A percentile compares a stretch with the other conserved stretches of the same genome.
Evolutionary conservation across 2,888 invertebrate species (phyloP).

Genomic region (Cetonia aurata): DNA sequence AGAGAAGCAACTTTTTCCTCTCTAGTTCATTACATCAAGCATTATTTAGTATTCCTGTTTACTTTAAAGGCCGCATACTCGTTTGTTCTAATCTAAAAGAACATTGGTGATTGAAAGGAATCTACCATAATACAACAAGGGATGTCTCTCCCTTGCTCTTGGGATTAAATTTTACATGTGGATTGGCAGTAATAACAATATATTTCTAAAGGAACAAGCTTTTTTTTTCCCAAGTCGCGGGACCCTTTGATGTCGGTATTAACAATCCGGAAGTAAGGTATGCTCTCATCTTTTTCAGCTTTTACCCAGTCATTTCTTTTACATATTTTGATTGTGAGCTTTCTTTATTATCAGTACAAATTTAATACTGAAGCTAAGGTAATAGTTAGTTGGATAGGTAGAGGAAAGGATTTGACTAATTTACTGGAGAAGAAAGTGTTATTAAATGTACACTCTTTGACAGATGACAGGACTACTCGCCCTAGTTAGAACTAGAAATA

Average conservation of each 20-base stretch:
- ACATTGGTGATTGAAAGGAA: constrained; percentile 65
- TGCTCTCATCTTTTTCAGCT: too few relatives aligned
- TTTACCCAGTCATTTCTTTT: too few relatives aligned
- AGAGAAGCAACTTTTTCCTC: constrained; percentile 56
- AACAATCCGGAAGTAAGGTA: constrained; percentile 63
- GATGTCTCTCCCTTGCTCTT: constrained; percentile 55
- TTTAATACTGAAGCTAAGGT: too few relatives aligned
- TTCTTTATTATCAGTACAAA: too few relatives aligned
- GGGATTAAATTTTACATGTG: constrained; percentile 68
- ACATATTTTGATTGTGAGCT: too few relatives aligned
- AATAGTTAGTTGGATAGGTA: too few relatives aligned
- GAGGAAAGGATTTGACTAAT: too few relatives aligned
- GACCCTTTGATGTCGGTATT: constrained; percentile 65
- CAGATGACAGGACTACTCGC: too few relatives aligned
- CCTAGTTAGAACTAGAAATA: too few relatives aligned
- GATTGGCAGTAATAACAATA: constrained; percentile 67
- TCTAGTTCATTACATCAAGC: constrained; percentile 63
- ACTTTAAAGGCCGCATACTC: constrained; percentile 61
- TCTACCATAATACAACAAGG: constrained; percentile 48
- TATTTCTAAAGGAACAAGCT: constrained; percentile 64
- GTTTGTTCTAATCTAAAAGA: constrained; percentile 65
- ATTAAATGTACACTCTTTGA: too few relatives aligned
- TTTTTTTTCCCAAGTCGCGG: constrained; percentile 54
- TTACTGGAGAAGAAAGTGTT: too few relatives aligned
- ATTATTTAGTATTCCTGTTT: constrained; percentile 63